phyloP scores from a whole-genome alignment of 2,113 vertebrate genomes.

The Lepidothrix coronata region DNA sequence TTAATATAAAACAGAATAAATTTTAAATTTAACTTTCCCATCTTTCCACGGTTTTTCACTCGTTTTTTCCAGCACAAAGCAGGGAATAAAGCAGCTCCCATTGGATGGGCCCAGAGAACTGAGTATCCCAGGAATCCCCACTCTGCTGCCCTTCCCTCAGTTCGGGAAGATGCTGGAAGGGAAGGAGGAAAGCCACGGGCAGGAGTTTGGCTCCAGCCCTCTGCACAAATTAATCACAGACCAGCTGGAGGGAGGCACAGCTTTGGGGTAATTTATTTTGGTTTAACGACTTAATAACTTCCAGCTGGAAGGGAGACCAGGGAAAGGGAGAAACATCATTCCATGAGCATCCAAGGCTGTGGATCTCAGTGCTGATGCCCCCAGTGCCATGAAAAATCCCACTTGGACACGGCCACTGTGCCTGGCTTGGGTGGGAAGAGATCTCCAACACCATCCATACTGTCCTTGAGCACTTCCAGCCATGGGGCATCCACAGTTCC shows the following conservation, averaged over 20 bases:
- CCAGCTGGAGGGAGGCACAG: background rate
- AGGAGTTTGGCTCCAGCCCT: background rate
- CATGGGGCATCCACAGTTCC: background rate
- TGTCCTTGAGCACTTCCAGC: background rate
- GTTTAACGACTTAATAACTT: constrained; percentile 19
- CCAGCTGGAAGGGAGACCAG: constrained; percentile 17
- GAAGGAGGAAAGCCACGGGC: no score
- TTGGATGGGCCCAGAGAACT: no score
- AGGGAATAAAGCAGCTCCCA: background rate
- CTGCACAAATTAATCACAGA: background rate
- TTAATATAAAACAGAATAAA: background rate
- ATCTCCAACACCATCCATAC: background rate
- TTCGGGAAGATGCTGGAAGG: background rate
- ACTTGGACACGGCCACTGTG: background rate
- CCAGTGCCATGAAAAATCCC: background rate
- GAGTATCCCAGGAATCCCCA: background rate
- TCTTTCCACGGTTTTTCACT: no score
- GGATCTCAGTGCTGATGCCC: background rate
- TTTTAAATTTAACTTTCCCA: background rate
- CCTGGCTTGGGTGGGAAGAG: background rate
- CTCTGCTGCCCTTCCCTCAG: background rate
- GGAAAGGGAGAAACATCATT: background rate
- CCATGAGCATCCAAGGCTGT: background rate
- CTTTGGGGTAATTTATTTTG: background rate
- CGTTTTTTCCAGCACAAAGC: background rate